Evolutionary conservation across 2,797 vertebrate species (phyloP).

Genomic region (Lutjanus campechanus): DNA sequence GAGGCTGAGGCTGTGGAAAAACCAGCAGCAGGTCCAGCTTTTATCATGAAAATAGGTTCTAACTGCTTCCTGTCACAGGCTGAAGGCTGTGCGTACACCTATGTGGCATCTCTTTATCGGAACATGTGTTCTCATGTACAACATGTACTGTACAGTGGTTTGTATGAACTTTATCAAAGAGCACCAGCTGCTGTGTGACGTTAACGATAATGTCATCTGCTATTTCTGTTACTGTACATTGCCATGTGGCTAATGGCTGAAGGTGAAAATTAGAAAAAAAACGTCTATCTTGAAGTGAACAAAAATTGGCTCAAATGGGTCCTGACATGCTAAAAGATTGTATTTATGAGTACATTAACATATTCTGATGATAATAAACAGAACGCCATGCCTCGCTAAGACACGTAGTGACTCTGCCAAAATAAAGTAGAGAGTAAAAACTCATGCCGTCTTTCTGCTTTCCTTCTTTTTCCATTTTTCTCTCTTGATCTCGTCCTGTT

Average conservation of each 20-base stretch:
- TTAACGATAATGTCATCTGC: neutral
- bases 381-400: neutral
- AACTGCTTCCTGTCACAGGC: neutral
- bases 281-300: too few relatives aligned
- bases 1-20: neutral
- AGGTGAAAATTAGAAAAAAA: neutral
- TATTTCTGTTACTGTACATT: neutral
- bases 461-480: constrained; percentile 18
- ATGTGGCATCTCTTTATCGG: neutral
- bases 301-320: neutral
- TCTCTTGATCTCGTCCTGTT: neutral
- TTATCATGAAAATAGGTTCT: neutral
- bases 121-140: neutral
- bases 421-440: neutral
- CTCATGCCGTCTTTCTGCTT: constrained; percentile 4
- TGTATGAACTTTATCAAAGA: neutral
- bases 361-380: constrained; percentile 10
- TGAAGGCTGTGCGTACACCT: neutral
- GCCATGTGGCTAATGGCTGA: neutral
- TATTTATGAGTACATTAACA: neutral
- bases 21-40: neutral
- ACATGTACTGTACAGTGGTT: neutral
- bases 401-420: neutral
- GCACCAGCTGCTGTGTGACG: neutral
- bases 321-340: neutral